Percentiles rank a stretch among this genome's conserved stretches.
These are phyloP conservation scores for Troilus luridus DNA, from an alignment of 2,888 invertebrate species.

Conservation along the genomic window DNA sequence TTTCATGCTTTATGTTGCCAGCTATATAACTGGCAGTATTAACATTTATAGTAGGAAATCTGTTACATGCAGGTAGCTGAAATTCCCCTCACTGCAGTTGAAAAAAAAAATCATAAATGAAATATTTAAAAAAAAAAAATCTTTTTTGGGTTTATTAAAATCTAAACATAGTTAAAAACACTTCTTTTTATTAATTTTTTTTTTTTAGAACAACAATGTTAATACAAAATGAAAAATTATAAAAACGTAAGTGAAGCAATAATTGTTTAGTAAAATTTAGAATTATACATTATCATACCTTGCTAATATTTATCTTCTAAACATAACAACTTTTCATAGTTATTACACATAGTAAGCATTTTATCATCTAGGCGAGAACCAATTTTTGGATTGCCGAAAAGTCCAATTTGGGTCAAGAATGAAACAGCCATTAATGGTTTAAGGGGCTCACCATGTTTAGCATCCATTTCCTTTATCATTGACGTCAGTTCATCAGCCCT, in stretches of 20 bases:
- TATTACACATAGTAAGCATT: conserved; percentile 33
- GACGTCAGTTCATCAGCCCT: conserved; percentile 81
- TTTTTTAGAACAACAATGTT: not conserved
- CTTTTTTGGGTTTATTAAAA: not conserved
- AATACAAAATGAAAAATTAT: not conserved
- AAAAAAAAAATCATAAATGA: no score
- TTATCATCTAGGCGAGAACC: conserved; percentile 30
- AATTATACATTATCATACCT: not conserved
- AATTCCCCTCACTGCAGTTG: no score
- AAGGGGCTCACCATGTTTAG: conserved; percentile 80
- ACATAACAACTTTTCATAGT: conserved; percentile 1
- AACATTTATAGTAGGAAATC: not conserved
- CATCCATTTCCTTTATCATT: conserved; percentile 84
- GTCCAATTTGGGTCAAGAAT: conserved; percentile 53
- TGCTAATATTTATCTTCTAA: conserved; percentile 45
- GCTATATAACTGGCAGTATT: not conserved
- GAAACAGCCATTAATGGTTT: conserved; percentile 38
- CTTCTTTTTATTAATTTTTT: not conserved
- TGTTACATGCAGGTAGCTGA: not conserved
- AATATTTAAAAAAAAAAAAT: no score
- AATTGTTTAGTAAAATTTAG: not conserved
- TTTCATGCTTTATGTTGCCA: not conserved
- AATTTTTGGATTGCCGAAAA: conserved; percentile 38
- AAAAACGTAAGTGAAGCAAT: not conserved
- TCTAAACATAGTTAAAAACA: not conserved